Base-by-base conservation (phyloP, 2,113 vertebrate species). In the Channa argus region DNA sequence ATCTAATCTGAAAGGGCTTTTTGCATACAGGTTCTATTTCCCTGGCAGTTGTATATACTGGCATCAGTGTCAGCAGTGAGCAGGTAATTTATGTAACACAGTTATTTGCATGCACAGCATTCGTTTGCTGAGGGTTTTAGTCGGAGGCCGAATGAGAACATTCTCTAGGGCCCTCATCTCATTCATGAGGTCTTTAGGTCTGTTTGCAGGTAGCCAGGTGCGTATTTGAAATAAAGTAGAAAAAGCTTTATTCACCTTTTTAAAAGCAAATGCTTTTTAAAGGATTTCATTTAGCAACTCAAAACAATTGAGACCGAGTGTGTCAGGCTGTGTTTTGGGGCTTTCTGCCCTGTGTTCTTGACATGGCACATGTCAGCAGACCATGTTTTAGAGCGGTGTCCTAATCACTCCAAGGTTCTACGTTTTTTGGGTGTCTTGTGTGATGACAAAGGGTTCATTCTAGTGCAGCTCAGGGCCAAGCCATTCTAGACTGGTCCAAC, bases 21-120 rank as follows among this genome's bases (percentile, higher is more conserved):
- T 93, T 94, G 91, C 92, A 91, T 93, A 77, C 78, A 82, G 83
- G 81, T 88, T 91, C 63, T 85, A 71, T 90, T 90, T 91, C 61
- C 80, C 65, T 68, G 69, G 75, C 82, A 78, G 64, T 86, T 88
- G 84, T 90, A 73, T 89, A 82, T 45, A 81, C 81, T 77, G 77
- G 70, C 68, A 38, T 71, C 39, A 39, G 12, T 81, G 83, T 78
- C 80, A 64, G 65, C 74, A 64, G 50, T 60, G 79, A 77, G 66
- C 78, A 71, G 72, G 81, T 88, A 74, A 88, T 91, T 87, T 87
- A 80, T 86, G 83, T 51, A 81, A 77, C 66, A 68, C 63, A 39
- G 44, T 72, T 50, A 88, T 94, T 94, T 92, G 89, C 92, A 91
- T 93, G 76, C 74, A 36, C 79, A 55, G 74, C 74, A 74, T 61